Evolutionary conservation across 2,888 invertebrate species (phyloP), one percentile per base, ranked within the genome.

Genomic region (Drosophila paramelanica): DNA sequence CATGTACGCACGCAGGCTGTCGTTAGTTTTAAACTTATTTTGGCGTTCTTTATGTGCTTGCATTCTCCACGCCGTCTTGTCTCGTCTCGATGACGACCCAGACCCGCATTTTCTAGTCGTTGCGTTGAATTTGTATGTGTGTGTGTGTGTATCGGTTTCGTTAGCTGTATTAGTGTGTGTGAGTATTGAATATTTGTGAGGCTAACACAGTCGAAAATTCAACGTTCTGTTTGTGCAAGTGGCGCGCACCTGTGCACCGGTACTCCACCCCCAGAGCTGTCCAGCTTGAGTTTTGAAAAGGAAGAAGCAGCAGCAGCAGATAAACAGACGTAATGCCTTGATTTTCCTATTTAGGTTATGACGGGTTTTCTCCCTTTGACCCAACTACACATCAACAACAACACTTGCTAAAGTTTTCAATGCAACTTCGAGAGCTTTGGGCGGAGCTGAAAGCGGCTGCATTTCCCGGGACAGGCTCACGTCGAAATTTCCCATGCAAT

Each of bases 1-100:
- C 66, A 57, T 62, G 47, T 68, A 68, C 47, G 36, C 39, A 42
- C 27, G 10, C 61, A 55, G 46, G 23, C 61, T 62, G 79, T 77
- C 85, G 85, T 85, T 84, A 84, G 84, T 81, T 88, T 88, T 74
- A 74, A 88, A 84, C 88, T 88, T 88, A 76, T 88, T 86, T 88
- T 81, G 83, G 86, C 81, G 81, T 85, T 85, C 83, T 83, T 88
- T 83, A 85, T 88, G 79, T 77, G 75, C 73, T 67, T 83, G 85
- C 84, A 85, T 86, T 86, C 74, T 75, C 36, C 36, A 36, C 76
- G 72, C 62, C 70, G 69, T 65, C 70, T 81, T 80, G 72, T 68
- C 70, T 81, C 82, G 72, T 68, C 75, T 81, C 82, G 74, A 80
- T 85, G 80, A 80, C 88, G 84, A 85, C 84, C 84, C 85, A 85